These are phyloP conservation scores for Xiphophorus couchianus DNA, from an alignment of 2,113 vertebrate genomes.

Conservation along the genomic window DNA sequence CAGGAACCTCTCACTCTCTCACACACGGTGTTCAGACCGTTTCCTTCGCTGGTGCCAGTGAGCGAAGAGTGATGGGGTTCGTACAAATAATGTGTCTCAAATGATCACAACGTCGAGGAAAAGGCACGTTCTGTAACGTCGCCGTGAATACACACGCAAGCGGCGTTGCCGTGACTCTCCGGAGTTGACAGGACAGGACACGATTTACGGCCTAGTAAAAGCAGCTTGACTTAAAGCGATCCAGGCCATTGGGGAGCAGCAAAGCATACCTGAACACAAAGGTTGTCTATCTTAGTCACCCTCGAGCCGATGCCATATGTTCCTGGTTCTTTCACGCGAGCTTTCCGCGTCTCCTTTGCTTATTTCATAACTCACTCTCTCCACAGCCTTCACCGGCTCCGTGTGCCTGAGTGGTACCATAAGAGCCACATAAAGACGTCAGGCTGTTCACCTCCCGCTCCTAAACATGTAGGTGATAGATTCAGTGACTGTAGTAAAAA, in stretches of 20 bases:
- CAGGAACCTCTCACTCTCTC: not conserved
- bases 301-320: constrained; percentile 54
- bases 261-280: constrained; percentile 57
- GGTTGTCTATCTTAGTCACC: constrained; percentile 52
- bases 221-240: constrained; percentile 48
- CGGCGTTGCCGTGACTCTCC: constrained; percentile 19
- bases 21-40: constrained; percentile 12
- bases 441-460: constrained; percentile 33
- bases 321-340: constrained; percentile 13
- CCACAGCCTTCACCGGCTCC: constrained; percentile 32
- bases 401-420: constrained; percentile 35
- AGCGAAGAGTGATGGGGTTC: constrained; percentile 8
- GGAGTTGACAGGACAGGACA: constrained; percentile 35
- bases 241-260: constrained; percentile 49
- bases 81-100: constrained; percentile 37
- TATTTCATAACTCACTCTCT: constrained; percentile 37
- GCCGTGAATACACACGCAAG: constrained; percentile 50
- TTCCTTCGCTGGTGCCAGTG: constrained; percentile 44
- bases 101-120: constrained; percentile 23
- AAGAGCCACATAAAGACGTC: constrained; percentile 58
- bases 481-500: constrained; percentile 50
- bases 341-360: not conserved
- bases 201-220: constrained; percentile 52
- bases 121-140: constrained; percentile 18
- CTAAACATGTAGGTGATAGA: constrained; percentile 55